These are phyloP conservation scores for Collichthys lucidus DNA, from an alignment of 2,113 vertebrate genomes.

Conservation along the genomic window DNA sequence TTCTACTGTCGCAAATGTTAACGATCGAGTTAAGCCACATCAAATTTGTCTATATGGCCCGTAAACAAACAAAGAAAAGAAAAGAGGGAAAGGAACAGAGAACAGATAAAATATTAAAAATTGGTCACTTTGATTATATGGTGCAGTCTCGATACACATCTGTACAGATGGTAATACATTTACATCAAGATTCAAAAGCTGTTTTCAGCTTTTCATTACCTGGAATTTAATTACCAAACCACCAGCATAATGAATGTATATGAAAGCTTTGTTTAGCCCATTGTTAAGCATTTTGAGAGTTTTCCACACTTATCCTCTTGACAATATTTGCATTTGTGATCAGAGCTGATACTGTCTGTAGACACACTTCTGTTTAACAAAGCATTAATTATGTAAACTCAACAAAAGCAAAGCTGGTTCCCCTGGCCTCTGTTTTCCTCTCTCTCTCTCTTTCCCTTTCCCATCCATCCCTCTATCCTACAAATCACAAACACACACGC, in stretches of 20 bases:
- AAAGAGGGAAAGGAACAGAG: background rate
- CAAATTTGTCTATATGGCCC: constrained; percentile 28
- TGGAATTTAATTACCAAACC: constrained; percentile 61
- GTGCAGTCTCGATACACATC: constrained; percentile 15
- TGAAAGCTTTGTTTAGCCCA: constrained; percentile 32
- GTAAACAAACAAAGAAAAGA: constrained; percentile 34
- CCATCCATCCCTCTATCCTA: constrained; percentile 51
- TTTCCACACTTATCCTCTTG: constrained; percentile 56
- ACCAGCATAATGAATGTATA: constrained; percentile 40
- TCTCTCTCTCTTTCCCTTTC: constrained; percentile 22
- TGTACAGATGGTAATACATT: constrained; percentile 24
- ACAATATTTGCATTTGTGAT: constrained; percentile 77
- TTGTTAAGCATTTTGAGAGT: constrained; percentile 48
- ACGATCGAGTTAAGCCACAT: constrained; percentile 22
- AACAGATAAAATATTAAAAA: constrained; percentile 30
- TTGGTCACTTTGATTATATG: background rate
- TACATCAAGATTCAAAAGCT: constrained; percentile 7
- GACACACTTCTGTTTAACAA: constrained; percentile 73
- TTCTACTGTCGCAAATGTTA: constrained; percentile 28
- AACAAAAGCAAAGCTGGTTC: constrained; percentile 65
- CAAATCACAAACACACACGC: constrained; percentile 54
- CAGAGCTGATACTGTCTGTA: constrained; percentile 68
- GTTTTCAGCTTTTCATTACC: constrained; percentile 60
- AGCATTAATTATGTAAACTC: constrained; percentile 76
- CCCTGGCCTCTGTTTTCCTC: constrained; percentile 34